A percentile compares a stretch with the other conserved stretches of the same genome.
These are phyloP conservation scores for Falco cherrug DNA, from an alignment of 2,797 vertebrate genomes.

Conservation along the genomic window DNA sequence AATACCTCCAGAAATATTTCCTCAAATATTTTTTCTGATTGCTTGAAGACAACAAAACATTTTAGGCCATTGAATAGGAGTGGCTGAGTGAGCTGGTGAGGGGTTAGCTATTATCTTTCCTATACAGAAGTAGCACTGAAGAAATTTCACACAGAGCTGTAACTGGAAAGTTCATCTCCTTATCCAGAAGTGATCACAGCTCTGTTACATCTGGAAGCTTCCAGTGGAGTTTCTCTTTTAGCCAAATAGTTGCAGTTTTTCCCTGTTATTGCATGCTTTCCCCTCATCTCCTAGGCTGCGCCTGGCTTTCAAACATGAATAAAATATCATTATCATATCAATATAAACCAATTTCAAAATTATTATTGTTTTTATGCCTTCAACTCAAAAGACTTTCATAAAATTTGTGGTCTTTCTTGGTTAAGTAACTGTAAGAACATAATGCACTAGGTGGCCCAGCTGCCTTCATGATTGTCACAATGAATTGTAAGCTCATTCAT, in stretches of 20 bases:
- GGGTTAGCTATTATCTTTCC: not conserved
- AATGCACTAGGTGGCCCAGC: not conserved
- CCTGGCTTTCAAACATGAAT: not conserved
- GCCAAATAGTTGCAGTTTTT: not conserved
- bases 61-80: not conserved
- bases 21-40: not conserved
- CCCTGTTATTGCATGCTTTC: not conserved
- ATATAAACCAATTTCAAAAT: not conserved
- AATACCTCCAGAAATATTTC: not conserved
- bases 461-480: not conserved
- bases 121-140: not conserved
- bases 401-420: not conserved
- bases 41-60: not conserved
- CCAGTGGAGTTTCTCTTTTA: not conserved
- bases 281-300: not conserved
- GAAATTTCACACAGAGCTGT: not conserved
- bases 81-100: not conserved
- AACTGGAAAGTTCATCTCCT: not conserved
- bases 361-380: not conserved
- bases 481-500: not conserved
- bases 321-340: not conserved
- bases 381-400: not conserved
- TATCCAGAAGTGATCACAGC: not conserved
- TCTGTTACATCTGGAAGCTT: not conserved
- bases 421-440: not conserved